These are phyloP conservation scores for Pseudoatta argentina DNA, from an alignment of 1,140 invertebrate genomes.

Conservation along the genomic window DNA sequence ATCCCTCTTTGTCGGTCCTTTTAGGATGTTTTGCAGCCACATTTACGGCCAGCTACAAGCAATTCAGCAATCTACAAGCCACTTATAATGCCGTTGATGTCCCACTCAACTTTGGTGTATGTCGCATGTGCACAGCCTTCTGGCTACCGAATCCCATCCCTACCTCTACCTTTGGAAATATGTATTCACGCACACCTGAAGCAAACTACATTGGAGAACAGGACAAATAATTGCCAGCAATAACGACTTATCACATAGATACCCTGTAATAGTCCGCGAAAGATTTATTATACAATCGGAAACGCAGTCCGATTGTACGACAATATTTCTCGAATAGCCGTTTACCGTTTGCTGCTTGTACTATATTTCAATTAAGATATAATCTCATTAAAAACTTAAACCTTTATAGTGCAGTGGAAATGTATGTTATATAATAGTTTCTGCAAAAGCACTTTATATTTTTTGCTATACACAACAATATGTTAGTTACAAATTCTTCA, in stretches of 20 bases:
- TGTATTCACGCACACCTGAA: slow-evolving; percentile 5
- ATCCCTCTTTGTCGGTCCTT: slow-evolving; percentile 26
- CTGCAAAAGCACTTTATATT: neutral
- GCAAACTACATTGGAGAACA: slow-evolving; percentile 16
- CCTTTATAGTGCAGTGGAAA: neutral
- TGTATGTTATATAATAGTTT: slow-evolving; percentile 1
- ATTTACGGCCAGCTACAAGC: slow-evolving; percentile 25
- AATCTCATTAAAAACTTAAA: slow-evolving; percentile 15
- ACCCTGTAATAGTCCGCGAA: slow-evolving; percentile 8
- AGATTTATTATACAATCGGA: slow-evolving; percentile 34
- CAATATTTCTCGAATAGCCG: slow-evolving; percentile 21
- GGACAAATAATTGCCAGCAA: slow-evolving; percentile 65
- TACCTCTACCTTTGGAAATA: neutral
- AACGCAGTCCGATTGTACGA: neutral
- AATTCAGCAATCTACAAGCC: slow-evolving; percentile 23
- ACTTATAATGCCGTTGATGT: slow-evolving; percentile 9
- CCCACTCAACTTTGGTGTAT: neutral
- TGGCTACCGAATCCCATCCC: slow-evolving; percentile 2
- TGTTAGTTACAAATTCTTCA: slow-evolving; percentile 22
- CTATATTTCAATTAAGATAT: slow-evolving; percentile 8
- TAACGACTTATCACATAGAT: slow-evolving; percentile 58
- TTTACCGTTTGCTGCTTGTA: neutral
- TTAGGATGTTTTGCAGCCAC: neutral
- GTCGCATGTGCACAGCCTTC: slow-evolving; percentile 20
- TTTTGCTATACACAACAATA: neutral